Evolutionary conservation across 2,113 vertebrate genomes (phyloP).

Genomic region (Toxotes chatareus): DNA sequence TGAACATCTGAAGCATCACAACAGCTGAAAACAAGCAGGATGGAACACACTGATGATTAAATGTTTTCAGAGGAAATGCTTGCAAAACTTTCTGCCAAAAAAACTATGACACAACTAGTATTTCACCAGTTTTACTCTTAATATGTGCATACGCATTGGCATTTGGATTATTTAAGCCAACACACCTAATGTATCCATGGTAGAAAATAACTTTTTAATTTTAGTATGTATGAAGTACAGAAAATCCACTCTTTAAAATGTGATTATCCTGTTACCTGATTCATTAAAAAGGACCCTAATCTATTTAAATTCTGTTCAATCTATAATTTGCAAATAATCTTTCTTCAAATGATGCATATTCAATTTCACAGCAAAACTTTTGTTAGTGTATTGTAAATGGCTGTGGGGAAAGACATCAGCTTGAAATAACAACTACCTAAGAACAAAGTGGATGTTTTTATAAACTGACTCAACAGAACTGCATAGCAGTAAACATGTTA

Average conservation of each 20-base stretch:
- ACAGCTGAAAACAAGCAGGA: conserved; percentile 2
- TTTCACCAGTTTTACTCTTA: not conserved
- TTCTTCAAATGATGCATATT: not conserved
- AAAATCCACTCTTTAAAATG: not conserved
- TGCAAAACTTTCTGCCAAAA: conserved; percentile 9
- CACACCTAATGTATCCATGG: not conserved
- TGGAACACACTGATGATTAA: conserved; percentile 1
- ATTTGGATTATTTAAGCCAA: not conserved
- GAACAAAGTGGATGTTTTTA: not conserved
- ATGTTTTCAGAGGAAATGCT: not conserved
- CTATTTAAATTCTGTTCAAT: not conserved
- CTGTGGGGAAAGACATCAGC: not conserved
- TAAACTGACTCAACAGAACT: not conserved
- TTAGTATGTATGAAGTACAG: not conserved
- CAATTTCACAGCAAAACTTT: not conserved
- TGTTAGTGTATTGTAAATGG: not conserved
- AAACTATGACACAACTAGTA: not conserved
- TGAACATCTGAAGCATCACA: conserved; percentile 7
- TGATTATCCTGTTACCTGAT: not conserved
- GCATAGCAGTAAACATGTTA: conserved; percentile 30
- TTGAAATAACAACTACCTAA: not conserved
- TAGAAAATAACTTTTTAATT: not conserved
- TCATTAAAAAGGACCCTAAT: not conserved
- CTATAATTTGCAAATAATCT: not conserved
- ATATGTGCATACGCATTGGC: conserved; percentile 6